Percentiles rank a stretch among this genome's conserved stretches.
Evolutionary conservation across 2,797 vertebrate species (phyloP).

Genomic region (Schizopygopsis pylzovi): DNA sequence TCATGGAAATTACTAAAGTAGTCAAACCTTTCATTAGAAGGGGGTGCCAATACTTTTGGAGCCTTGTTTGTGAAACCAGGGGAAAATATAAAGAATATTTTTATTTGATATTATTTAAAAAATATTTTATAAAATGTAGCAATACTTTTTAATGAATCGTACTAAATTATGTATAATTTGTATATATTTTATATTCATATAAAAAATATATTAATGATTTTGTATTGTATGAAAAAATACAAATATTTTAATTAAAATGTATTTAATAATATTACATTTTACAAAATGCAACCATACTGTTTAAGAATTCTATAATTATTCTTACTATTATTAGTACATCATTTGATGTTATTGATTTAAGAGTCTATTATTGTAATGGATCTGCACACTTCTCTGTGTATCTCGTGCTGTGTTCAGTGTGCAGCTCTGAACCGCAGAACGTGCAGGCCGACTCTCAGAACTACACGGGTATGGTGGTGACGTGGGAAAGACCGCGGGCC

Average conservation of each 20-base stretch:
- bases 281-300: no score
- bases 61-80: no score
- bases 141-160: no score
- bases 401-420: constrained; percentile 76
- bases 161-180: background rate
- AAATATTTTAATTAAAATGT: no score
- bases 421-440: constrained; percentile 93
- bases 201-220: no score
- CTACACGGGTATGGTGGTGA: constrained; percentile 92
- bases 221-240: no score
- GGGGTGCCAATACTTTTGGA: no score
- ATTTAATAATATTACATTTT: background rate
- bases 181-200: background rate
- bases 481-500: constrained; percentile 90
- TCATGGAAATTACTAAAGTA: no score
- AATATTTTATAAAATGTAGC: no score
- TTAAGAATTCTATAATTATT: no score
- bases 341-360: background rate
- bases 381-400: background rate
- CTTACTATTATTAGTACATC: no score
- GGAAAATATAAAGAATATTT: background rate
- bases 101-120: background rate
- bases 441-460: constrained; percentile 94
- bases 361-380: background rate
- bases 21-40: no score